Conservation (phyloP, 2,113 vertebrate species). For the Geococcyx californianus region DNA sequence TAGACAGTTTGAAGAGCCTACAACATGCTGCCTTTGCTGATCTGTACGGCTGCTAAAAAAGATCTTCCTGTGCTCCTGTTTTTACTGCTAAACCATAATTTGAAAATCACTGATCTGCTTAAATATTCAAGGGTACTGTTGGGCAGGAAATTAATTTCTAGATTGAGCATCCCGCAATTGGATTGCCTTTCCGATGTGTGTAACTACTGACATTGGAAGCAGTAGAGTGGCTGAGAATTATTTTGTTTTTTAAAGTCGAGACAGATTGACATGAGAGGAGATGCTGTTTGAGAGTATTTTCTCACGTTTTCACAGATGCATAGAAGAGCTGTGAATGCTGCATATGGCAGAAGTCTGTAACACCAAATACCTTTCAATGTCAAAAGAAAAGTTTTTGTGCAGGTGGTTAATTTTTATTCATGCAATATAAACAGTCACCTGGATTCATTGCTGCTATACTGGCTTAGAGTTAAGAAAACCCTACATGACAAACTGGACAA, state of each 20-base stretch:
- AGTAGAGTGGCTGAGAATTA: not conserved
- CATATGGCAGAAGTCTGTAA: not conserved
- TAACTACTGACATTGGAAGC: not conserved
- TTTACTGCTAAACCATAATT: not conserved
- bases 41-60: not conserved
- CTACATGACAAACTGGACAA: conserved; percentile 12
- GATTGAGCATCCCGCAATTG: not conserved
- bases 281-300: not conserved
- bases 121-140: not conserved
- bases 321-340: not conserved
- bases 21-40: not conserved
- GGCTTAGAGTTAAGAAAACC: conserved; percentile 45
- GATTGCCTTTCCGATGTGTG: not conserved
- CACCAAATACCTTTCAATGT: not conserved
- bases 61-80: not conserved
- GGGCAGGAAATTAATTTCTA: not conserved
- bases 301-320: not conserved
- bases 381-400: not conserved
- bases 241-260: not conserved
- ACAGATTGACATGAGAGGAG: not conserved
- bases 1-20: not conserved
- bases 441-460: conserved; percentile 1
- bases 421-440: not conserved
- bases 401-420: conserved; percentile 22
- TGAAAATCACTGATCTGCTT: not conserved